Evolutionary conservation across 2,888 invertebrate genomes (phyloP).

Genomic region (Eubasilissa splendida): DNA sequence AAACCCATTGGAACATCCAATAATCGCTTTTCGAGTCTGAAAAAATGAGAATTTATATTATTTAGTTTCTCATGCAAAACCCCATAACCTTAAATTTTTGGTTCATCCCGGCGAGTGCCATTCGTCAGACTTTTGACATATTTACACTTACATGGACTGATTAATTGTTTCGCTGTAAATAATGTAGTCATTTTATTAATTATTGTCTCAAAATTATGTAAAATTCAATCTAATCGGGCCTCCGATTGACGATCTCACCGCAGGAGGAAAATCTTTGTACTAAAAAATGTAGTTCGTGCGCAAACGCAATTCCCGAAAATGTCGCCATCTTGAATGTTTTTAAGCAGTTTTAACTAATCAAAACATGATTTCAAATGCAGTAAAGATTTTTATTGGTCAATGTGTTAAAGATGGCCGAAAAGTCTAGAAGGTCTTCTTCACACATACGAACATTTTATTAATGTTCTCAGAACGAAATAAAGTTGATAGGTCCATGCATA

Average conservation of each 20-base stretch:
- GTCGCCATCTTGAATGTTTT: background rate
- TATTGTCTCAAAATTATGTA: background rate
- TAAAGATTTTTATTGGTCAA: background rate
- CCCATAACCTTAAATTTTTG: background rate
- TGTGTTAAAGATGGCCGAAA: background rate
- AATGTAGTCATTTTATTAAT: constrained; percentile 43
- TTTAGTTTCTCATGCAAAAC: background rate
- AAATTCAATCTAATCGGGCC: constrained; percentile 5
- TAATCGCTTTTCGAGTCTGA: no score
- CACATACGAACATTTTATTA: background rate
- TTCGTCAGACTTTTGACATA: background rate
- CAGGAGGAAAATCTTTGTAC: constrained; percentile 2
- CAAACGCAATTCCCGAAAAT: background rate
- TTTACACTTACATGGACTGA: constrained; percentile 42
- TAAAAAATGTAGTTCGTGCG: background rate
- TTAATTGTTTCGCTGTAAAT: constrained; percentile 33
- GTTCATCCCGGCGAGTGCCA: background rate
- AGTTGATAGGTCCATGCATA: no score
- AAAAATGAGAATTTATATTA: no score
- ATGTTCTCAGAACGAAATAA: background rate
- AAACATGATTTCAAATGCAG: background rate
- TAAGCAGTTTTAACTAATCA: background rate
- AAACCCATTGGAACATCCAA: no score
- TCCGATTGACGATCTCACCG: background rate
- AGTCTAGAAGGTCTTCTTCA: background rate